Conservation (phyloP, 2,888 invertebrate genomes). For the Cheiracanthium punctorium region DNA sequence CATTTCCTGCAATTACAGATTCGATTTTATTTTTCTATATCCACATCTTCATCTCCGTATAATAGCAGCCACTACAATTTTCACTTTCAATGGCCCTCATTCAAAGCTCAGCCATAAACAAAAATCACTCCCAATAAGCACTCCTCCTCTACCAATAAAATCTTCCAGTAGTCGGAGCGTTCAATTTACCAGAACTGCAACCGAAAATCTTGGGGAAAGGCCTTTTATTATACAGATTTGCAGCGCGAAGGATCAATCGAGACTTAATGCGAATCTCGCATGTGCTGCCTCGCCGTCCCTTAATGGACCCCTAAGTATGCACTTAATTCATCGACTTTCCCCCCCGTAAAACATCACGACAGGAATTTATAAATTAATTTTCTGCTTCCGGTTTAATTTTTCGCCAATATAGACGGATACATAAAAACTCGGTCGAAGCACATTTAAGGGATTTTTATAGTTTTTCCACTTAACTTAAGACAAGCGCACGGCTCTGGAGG, state of each 20-base stretch:
- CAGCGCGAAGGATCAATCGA: background rate
- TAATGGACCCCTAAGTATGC: conserved; percentile 12
- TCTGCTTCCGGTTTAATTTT: background rate
- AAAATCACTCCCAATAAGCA: background rate
- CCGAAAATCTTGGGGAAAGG: background rate
- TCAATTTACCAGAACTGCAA: background rate
- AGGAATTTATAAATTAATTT: conserved; percentile 17
- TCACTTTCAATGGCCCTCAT: too few species aligned
- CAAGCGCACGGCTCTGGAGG: background rate
- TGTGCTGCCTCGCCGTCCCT: background rate
- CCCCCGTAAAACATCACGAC: conserved; percentile 6
- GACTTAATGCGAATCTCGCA: background rate
- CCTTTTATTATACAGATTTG: background rate
- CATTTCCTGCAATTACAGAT: too few species aligned
- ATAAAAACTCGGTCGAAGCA: conserved; percentile 10
- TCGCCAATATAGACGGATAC: background rate
- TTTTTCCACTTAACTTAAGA: conserved; percentile 17
- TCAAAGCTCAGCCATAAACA: too few species aligned
- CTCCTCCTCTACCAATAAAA: background rate
- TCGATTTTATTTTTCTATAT: too few species aligned
- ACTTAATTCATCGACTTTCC: conserved; percentile 8
- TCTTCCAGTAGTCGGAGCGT: background rate
- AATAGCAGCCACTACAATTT: too few species aligned
- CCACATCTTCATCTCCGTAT: too few species aligned
- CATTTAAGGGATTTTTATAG: conserved; percentile 13